phyloP scores from a whole-genome alignment of 2,113 vertebrate species.

The Procavia capensis region DNA sequence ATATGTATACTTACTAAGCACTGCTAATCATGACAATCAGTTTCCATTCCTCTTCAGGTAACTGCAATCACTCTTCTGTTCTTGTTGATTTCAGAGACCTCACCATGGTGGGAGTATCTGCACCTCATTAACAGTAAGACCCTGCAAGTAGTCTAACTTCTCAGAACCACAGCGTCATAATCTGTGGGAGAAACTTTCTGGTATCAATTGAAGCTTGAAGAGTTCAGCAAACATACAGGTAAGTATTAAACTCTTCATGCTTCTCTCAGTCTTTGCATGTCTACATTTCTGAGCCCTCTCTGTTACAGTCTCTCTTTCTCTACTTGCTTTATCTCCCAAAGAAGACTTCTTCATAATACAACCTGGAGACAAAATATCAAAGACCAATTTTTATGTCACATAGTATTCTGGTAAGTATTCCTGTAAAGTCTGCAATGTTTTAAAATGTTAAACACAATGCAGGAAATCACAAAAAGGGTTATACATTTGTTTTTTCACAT shows the following conservation, averaged over 20 bases:
- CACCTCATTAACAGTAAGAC: background rate
- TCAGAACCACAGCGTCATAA: background rate
- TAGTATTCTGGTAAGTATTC: constrained; percentile 16
- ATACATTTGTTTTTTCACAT: background rate
- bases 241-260: background rate
- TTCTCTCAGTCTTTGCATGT: background rate
- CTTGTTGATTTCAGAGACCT: background rate
- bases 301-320: background rate
- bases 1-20: background rate
- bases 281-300: background rate
- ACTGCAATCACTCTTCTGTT: background rate
- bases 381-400: background rate
- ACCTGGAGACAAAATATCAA: background rate
- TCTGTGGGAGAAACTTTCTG: background rate
- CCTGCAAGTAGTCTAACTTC: background rate
- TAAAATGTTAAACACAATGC: background rate
- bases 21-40: background rate
- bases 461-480: background rate
- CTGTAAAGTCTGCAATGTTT: background rate
- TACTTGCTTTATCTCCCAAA: background rate
- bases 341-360: background rate
- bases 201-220: background rate
- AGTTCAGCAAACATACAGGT: background rate
- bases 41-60: background rate
- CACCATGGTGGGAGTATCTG: background rate